These are phyloP conservation scores for Nycticorax nycticorax DNA, from an alignment of 2,113 vertebrate genomes.

Conservation along the genomic window DNA sequence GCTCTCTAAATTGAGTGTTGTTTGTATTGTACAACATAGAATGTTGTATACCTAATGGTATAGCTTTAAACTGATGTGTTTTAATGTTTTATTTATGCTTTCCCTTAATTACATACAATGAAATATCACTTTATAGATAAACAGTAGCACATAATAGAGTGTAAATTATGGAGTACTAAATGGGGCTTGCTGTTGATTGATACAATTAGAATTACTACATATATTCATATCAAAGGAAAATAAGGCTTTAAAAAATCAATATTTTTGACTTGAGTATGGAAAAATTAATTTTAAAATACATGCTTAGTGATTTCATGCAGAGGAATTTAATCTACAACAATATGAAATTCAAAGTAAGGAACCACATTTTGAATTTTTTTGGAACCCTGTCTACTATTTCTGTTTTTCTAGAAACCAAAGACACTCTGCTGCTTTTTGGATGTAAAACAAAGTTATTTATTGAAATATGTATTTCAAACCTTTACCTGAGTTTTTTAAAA, in stretches of 20 bases:
- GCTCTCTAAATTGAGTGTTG: neutral
- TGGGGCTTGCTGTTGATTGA: neutral
- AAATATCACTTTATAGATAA: constrained; percentile 4
- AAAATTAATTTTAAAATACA: neutral
- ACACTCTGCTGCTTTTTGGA: neutral
- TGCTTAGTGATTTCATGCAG: neutral
- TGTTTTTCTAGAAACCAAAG: neutral
- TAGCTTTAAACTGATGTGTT: neutral
- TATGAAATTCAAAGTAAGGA: neutral
- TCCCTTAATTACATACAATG: neutral
- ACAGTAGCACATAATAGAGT: neutral
- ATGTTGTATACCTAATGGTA: neutral
- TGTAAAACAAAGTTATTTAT: neutral
- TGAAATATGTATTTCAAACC: neutral
- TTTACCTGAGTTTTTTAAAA: neutral
- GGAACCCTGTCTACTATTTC: neutral
- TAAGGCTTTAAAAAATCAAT: neutral
- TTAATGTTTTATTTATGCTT: neutral
- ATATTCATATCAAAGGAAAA: neutral
- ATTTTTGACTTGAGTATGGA: neutral
- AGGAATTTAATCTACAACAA: neutral
- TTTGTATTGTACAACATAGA: neutral
- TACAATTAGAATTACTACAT: neutral
- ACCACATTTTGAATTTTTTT: neutral
- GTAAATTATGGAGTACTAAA: neutral